These are phyloP conservation scores for Chondrilla cf. caribensis DNA, from an alignment of 37 sponge, comb jelly and placozoan species.

Conservation along the genomic window DNA sequence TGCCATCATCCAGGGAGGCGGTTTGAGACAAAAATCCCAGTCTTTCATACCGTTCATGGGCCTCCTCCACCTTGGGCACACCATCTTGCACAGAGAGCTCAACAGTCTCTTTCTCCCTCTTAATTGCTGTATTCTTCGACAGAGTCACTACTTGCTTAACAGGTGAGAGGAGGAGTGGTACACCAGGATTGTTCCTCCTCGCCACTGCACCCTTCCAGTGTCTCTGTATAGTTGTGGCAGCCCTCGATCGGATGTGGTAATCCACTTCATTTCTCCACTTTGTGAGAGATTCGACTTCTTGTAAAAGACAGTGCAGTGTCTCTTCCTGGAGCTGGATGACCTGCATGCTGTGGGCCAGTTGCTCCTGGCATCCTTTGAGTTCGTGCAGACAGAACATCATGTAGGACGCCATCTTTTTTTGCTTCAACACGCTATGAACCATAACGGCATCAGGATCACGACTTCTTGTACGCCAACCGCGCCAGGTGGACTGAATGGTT, in stretches of 20 bases:
- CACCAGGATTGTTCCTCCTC: background rate
- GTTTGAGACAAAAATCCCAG: too few species aligned
- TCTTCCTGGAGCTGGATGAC: conserved; percentile 58
- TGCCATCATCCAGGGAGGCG: too few species aligned
- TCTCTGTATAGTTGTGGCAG: conserved; percentile 23
- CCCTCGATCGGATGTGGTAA: background rate
- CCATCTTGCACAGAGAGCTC: too few species aligned
- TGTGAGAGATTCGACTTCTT: conserved; percentile 48
- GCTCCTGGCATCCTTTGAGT: conserved; percentile 51
- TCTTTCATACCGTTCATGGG: too few species aligned
- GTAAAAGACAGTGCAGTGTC: conserved; percentile 35
- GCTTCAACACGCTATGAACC: conserved; percentile 22
- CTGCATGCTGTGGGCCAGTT: conserved; percentile 53
- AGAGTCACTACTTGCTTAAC: too few species aligned
- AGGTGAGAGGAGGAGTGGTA: background rate
- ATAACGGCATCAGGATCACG: conserved; percentile 22
- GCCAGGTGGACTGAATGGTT: conserved; percentile 56
- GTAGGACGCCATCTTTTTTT: conserved; percentile 43
- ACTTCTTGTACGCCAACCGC: conserved; percentile 38
- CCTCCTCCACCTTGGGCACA: too few species aligned
- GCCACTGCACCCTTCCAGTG: conserved; percentile 3
- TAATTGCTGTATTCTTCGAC: too few species aligned
- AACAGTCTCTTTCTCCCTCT: too few species aligned
- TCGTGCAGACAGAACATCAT: conserved; percentile 31
- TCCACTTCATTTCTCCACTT: conserved; percentile 21